phyloP scores from a whole-genome alignment of 2,888 invertebrate genomes.

The Ornithoptera alexandrae region DNA sequence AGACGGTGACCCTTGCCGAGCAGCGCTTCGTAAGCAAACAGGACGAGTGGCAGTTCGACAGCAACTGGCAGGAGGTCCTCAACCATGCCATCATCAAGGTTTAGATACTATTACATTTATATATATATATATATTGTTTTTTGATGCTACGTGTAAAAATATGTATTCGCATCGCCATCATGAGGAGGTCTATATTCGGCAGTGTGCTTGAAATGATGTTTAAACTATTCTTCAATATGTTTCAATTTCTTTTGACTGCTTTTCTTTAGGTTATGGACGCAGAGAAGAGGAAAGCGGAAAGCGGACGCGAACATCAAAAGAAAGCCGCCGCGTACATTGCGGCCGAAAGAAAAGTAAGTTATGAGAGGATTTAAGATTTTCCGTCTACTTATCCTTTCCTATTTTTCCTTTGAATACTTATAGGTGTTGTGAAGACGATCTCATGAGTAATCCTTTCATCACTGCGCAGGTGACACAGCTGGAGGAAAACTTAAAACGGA shows the following conservation, averaged over 20 bases:
- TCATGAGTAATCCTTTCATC: not conserved
- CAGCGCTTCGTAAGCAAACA: conserved; percentile 87
- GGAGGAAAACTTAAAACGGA: conserved; percentile 90
- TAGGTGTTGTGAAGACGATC: not conserved
- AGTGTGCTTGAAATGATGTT: too few relatives aligned
- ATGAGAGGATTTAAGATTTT: not conserved
- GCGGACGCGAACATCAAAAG: conserved; percentile 92
- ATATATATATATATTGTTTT: not conserved
- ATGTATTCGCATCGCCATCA: too few relatives aligned
- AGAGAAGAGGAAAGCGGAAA: conserved; percentile 92
- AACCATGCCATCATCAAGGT: conserved; percentile 97
- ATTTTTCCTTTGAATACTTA: not conserved
- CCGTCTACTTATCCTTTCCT: not conserved
- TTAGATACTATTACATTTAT: conserved; percentile 43
- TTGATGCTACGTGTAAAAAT: not conserved
- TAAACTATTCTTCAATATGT: too few relatives aligned
- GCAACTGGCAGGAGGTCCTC: conserved; percentile 98
- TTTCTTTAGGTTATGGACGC: conserved; percentile 91
- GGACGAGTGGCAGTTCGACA: conserved; percentile 94
- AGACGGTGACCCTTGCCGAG: conserved; percentile 95
- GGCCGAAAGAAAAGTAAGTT: conserved; percentile 86
- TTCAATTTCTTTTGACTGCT: not conserved
- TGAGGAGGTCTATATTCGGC: too few relatives aligned
- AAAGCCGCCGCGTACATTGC: conserved; percentile 89
- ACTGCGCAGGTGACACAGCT: conserved; percentile 83